Evolutionary conservation across 2,113 vertebrate species (phyloP), one percentile per base, ranked within the genome.

Genomic region (Rafetus swinhoei): DNA sequence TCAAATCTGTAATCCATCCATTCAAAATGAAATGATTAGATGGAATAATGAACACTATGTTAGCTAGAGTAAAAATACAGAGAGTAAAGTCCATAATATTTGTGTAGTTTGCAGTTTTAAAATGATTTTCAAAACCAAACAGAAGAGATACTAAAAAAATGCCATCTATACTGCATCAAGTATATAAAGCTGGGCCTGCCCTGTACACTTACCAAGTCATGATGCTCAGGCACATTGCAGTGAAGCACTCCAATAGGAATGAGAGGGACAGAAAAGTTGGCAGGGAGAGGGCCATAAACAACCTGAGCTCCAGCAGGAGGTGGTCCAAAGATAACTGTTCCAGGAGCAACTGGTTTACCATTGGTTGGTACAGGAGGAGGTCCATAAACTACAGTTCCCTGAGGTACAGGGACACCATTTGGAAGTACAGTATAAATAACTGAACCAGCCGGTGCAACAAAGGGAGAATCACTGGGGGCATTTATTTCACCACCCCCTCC

Each of bases 171-270:
- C 0, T 24, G n/a, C 79, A 7, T 8, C 72, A 82, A 8, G 1
- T 32, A 16, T 21, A 52, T 39, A 2, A 3, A 22, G 84, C 24
- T 25, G 79, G 53, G 39, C 4, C 84, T 81, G 59, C 35, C 39
- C 82, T 54, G 92, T 90, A 53, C 45, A 0, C 98, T 97, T 97
- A 99, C 99, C 97, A 99, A 89, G n/a, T 98, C 87, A 2, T 97
- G 98, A 39, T 99, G 99, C 2, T 97, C 97, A 1, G 98, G 98
- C 29, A 99, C 96, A 0, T 98, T 99, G 97, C 99, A 99, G 84
- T 98, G 98, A 76, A 99, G 98, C 22, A 98, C 90, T 11, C 98
- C 98, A 25, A 96, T 5, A 14, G 98, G 98, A 69, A 98, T 12
- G 32, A 98, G 92, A 0, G 98, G 98, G n/a, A 98, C 45, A 0